Base-by-base conservation (phyloP, 1,140 invertebrate genomes). In the Eriocheir sinensis region DNA sequence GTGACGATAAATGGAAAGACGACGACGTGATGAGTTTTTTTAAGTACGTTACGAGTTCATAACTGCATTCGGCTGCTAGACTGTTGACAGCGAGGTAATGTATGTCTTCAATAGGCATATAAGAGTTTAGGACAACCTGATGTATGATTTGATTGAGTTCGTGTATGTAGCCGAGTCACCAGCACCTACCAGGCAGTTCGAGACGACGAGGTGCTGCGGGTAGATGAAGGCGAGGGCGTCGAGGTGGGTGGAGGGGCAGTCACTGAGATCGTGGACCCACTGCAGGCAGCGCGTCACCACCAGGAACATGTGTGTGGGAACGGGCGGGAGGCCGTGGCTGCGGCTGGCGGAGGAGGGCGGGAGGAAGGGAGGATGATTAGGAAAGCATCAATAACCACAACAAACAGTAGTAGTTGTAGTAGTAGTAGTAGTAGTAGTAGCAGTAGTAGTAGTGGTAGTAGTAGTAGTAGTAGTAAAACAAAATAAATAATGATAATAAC, bases 151-250 rank as follows among this genome's bases (percentile, higher is more conserved):
- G n/a, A n/a, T n/a, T n/a, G n/a, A n/a, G n/a, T n/a, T n/a, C n/a
- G n/a, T n/a, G n/a, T n/a, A n/a, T n/a, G n/a, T n/a, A n/a, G n/a
- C n/a, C n/a, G n/a, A n/a, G n/a, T n/a, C n/a, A n/a, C 15, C 53
- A 80, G 12, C n/a, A 94, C 94, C 85, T 38, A 94, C 94, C 89
- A 94, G 48, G 79, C 94, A 94, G 30, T 94, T 94, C 27, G 94
- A 91, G 36, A 94, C 94, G 21, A 32, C 27, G 44, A 91, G 89
- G 4, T 34, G n/a, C 94, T 94, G 94, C 60, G 94, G 94, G 89
- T 94, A 94, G 12, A 94, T 72, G 53, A 94, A 94, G 32, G 94
- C 94, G 6, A 91, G 80, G 34, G 94, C 89, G 48, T 94, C 94
- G n/a, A 94, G 38, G n/a, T 88, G 44, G 12, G 3, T 79, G 53